phyloP scores from a whole-genome alignment of 2,797 vertebrate species.

The Acanthornis magna region DNA sequence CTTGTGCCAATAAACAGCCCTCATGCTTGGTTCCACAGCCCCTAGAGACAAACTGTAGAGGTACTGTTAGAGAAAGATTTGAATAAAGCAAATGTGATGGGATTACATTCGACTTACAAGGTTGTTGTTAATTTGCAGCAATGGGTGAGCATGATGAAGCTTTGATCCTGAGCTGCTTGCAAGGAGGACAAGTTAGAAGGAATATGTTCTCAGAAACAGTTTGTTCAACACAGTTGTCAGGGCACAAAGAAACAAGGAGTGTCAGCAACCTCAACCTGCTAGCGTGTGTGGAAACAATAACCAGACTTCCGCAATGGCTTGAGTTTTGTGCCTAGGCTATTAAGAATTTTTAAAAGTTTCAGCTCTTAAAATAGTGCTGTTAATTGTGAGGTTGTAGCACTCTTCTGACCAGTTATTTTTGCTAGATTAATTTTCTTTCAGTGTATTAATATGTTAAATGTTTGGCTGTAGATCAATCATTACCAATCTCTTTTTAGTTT shows the following conservation, averaged over 20 bases:
- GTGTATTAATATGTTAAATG: not conserved
- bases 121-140: not conserved
- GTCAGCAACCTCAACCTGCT: not conserved
- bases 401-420: not conserved
- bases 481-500: not conserved
- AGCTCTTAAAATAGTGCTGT: not conserved
- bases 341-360: not conserved
- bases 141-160: not conserved
- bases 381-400: not conserved
- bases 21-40: not conserved
- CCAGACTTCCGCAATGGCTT: not conserved
- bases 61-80: not conserved
- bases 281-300: not conserved
- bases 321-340: not conserved
- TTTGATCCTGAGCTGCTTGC: conserved; percentile 3
- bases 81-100: not conserved
- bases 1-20: not conserved
- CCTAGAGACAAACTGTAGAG: not conserved
- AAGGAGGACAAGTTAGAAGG: not conserved
- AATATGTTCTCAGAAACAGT: not conserved
- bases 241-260: not conserved
- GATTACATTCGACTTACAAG: not conserved
- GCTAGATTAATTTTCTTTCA: not conserved
- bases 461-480: not conserved
- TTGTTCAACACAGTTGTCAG: not conserved